A percentile compares a stretch with the other conserved stretches of the same genome.
Conservation (phyloP, 2,888 invertebrate genomes). For the Eurois occulta region DNA sequence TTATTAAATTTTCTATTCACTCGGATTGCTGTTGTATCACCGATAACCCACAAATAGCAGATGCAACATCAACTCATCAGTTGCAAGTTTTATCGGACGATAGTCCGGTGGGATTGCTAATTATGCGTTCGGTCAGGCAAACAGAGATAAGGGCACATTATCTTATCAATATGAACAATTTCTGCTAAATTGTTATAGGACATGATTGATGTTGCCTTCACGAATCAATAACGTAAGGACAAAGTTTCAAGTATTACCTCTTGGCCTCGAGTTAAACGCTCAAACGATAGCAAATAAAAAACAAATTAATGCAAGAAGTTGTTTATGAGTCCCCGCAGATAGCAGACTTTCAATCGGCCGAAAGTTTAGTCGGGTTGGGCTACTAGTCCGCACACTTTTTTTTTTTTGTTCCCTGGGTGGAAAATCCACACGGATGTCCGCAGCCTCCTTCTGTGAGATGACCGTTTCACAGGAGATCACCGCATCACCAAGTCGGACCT, state of each 20-base stretch:
- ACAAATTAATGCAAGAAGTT: not conserved
- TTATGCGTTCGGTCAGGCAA: conserved; percentile 48
- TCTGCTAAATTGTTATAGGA: conserved; percentile 28
- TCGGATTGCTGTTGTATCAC: not conserved
- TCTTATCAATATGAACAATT: conserved; percentile 53
- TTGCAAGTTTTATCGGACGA: conserved; percentile 39
- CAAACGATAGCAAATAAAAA: not conserved
- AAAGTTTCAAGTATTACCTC: not conserved
- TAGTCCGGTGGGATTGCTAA: conserved; percentile 37
- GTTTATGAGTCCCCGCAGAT: not conserved
- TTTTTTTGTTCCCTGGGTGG: no score
- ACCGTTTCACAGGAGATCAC: no score
- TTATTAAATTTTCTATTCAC: not conserved
- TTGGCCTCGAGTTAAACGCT: not conserved
- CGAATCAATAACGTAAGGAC: conserved; percentile 24
- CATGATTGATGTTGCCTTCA: conserved; percentile 36
- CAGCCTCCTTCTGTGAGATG: no score
- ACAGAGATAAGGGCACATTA: conserved; percentile 34
- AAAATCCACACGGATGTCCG: no score
- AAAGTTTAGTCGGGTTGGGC: no score
- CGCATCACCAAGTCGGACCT: no score
- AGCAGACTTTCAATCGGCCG: no score
- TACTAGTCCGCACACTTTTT: no score
- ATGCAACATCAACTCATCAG: conserved; percentile 12
- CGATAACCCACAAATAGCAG: not conserved